Evolutionary conservation across 2,888 invertebrate genomes (phyloP), one percentile per base, ranked within the genome.

Genomic region (Drosophila suboccidentalis): DNA sequence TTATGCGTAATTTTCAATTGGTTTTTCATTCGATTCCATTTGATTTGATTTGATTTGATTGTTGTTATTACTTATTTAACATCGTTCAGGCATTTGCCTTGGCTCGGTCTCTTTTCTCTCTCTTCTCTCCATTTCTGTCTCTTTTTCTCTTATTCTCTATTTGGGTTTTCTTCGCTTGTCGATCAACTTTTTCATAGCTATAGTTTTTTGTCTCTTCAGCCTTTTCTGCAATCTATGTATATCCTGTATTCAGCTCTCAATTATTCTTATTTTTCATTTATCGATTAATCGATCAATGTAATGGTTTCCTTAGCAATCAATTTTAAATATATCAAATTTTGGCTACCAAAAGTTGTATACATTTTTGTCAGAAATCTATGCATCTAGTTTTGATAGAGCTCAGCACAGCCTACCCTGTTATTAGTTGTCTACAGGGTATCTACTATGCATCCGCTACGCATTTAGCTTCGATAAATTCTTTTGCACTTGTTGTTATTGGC

Each of bases 1-100:
- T 32, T 53, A 75, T 76, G 79, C 71, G 73, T 64, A 69, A 74
- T 70, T 77, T 82, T 65, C 64, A 68, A 74, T 74, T 79, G 77
- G 47, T 50, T 49, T 75, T 54, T 51, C 51, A 49, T 53, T 19
- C 17, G 58, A 39, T 29, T 26, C 15, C 13, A 57, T 26, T 47
- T 51, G 43, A 54, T 61, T 64, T 19, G n/a, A 57, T 32, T 47
- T 19, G n/a, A 57, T 32, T 47, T 55, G 44, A 54, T 64, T 64
- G 71, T 22, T 6, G 38, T 62, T 39, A 49, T 41, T 34, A 57
- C 34, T 34, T 41, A 15, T 36, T 54, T 62, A 44, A 44, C 55
- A 36, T 8, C 55, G 44, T 57, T 36, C 19, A 34, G n/a, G 22
- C 53, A 29, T 53, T 61, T 41, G 29, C 19, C 26, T 61, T 47